Base-by-base conservation (phyloP, 1,140 invertebrate genomes). In the Drosophila littoralis region DNA sequence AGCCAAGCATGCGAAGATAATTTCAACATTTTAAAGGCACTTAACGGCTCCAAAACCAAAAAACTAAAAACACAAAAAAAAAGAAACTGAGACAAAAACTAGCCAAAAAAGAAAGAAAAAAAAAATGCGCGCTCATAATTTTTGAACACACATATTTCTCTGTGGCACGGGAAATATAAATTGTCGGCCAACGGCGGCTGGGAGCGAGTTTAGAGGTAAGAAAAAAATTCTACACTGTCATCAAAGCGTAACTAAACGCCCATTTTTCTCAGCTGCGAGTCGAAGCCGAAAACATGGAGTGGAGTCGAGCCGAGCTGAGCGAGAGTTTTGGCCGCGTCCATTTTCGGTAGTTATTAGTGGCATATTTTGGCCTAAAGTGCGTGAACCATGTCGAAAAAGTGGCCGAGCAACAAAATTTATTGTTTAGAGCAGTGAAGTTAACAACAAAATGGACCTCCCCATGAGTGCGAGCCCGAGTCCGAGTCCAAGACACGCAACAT, bases 191-290 rank as follows among this genome's bases (percentile, higher is more conserved):
- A 12, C 45, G 7, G 12, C 36, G 38, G 40, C 22, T 33, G 32
- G 43, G 28, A 17, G 57, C 8, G 32, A 17, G 57, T 42, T 17
- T 13, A 33, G 38, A n/a, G 35, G 40, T 46, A 33, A 51, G 50
- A 70, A 71, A 46, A 64, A 79, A 73, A 77, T 90, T 89, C 85
- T 89, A 90, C 85, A 90, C 85, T 90, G 85, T 90, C 85, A 90
- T 90, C 85, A 90, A 90, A 90, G 85, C 85, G 85, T 90, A 90
- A 90, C 85, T 90, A 90, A 90, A 90, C 85, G 85, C 85, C 85
- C 86, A 90, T 90, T 90, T 90, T 90, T 90, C 86, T 90, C 85
- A 80, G 81, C 83, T 85, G 70, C 72, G 40, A 60, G 40, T 15
- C 55, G 48, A 50, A 42, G 66, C 32, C 55, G 57, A 60, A 36